Evolutionary conservation across 2,797 vertebrate genomes (phyloP).

Genomic region (Discoglossus pictus): DNA sequence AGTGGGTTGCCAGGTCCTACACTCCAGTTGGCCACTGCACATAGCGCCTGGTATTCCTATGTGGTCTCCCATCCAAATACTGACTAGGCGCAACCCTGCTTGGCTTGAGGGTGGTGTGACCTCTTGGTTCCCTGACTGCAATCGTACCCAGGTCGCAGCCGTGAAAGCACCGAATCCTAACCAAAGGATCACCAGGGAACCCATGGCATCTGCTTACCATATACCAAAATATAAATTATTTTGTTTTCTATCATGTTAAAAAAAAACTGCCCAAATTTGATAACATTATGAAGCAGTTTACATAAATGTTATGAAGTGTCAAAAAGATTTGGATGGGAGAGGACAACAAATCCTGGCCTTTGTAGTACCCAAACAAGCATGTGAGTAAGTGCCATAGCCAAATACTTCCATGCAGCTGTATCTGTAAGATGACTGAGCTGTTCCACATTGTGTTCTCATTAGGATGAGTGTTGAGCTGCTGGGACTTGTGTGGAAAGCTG

Average conservation of each 20-base stretch:
- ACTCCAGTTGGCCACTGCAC: background rate
- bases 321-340: slow-evolving; percentile 30
- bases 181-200: no score
- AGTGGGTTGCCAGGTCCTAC: slow-evolving; percentile 3
- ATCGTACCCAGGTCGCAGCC: no score
- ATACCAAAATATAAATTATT: slow-evolving; percentile 33
- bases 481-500: slow-evolving; percentile 10
- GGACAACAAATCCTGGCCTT: slow-evolving; percentile 5
- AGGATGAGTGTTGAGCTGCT: background rate
- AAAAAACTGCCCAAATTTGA: slow-evolving; percentile 17
- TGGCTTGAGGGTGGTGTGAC: no score
- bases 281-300: slow-evolving; percentile 21
- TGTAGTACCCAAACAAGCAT: slow-evolving; percentile 18
- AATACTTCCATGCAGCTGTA: slow-evolving; percentile 7
- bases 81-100: no score
- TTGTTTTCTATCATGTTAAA: slow-evolving; percentile 6
- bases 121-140: no score
- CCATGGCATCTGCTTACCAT: slow-evolving; percentile 34
- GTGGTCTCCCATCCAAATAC: no score
- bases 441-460: slow-evolving; percentile 3
- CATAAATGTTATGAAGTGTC: slow-evolving; percentile 15
- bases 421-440: background rate
- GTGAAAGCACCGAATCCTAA: no score
- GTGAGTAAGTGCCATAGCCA: slow-evolving; percentile 4
- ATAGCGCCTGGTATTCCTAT: no score